These are phyloP conservation scores for Eidolon helvum DNA, from an alignment of 2,113 vertebrate genomes.

Conservation along the genomic window DNA sequence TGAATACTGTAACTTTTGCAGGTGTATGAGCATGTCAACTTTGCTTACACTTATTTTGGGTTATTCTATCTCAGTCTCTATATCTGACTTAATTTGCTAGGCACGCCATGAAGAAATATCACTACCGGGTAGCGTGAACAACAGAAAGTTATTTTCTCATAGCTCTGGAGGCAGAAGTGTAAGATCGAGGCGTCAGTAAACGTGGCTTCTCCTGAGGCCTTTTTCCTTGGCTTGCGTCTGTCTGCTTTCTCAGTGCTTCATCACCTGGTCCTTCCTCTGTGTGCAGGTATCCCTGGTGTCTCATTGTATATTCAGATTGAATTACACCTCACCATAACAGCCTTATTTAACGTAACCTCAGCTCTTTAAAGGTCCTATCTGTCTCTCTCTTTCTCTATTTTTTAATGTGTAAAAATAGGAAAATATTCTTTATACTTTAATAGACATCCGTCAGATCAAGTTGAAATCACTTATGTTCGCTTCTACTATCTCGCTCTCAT, in stretches of 20 bases:
- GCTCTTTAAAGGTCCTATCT: background rate
- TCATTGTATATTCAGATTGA: background rate
- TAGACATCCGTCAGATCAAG: background rate
- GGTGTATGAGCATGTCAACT: background rate
- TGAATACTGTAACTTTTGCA: background rate
- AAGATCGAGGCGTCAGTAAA: too few species aligned
- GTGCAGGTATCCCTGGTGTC: too few species aligned
- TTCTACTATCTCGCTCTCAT: background rate
- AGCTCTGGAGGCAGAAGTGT: background rate
- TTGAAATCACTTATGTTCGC: background rate
- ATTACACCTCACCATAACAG: too few species aligned
- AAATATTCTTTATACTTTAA: background rate
- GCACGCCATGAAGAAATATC: background rate
- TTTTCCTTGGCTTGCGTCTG: background rate
- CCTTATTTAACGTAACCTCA: background rate
- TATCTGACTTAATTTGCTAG: background rate
- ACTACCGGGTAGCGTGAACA: background rate
- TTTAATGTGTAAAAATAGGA: background rate
- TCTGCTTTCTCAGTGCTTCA: too few species aligned
- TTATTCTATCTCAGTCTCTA: background rate
- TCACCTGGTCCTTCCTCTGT: background rate
- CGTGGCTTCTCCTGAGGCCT: background rate
- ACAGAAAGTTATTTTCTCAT: background rate
- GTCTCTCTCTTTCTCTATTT: background rate
- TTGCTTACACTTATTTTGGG: background rate